phyloP scores from a whole-genome alignment of 2,797 vertebrate species.

The Lacerta agilis region DNA sequence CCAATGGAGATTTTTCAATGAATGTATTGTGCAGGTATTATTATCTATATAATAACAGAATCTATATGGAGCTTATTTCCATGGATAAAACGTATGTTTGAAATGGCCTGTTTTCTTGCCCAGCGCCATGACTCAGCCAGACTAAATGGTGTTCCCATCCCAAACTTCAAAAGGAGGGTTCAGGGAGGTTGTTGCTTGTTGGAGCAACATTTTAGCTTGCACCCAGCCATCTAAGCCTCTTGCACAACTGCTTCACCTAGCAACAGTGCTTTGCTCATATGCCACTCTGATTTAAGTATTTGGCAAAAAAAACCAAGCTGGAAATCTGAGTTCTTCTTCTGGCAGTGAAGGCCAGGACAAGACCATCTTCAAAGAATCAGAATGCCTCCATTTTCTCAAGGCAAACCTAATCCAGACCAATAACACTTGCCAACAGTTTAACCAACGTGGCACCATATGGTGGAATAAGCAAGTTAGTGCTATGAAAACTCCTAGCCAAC shows the following conservation, averaged over 20 bases:
- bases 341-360: too few species aligned
- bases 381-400: not conserved
- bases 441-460: too few species aligned
- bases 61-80: not conserved
- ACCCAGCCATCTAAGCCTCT: too few species aligned
- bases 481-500: not conserved
- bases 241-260: too few species aligned
- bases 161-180: too few species aligned
- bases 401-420: not conserved
- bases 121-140: too few species aligned
- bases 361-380: not conserved
- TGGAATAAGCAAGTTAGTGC: not conserved
- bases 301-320: not conserved
- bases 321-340: not conserved
- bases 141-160: too few species aligned
- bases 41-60: not conserved
- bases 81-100: not conserved
- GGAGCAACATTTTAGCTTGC: too few species aligned
- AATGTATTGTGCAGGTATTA: not conserved
- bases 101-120: not conserved
- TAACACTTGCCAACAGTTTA: not conserved
- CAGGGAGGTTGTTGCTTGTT: too few species aligned
- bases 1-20: constrained; percentile 8
- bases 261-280: too few species aligned
- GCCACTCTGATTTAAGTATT: too few species aligned